A percentile compares a stretch with the other conserved stretches of the same genome.
phyloP scores from a whole-genome alignment of 2,113 vertebrate genomes.

The Pseudonaja textilis region DNA sequence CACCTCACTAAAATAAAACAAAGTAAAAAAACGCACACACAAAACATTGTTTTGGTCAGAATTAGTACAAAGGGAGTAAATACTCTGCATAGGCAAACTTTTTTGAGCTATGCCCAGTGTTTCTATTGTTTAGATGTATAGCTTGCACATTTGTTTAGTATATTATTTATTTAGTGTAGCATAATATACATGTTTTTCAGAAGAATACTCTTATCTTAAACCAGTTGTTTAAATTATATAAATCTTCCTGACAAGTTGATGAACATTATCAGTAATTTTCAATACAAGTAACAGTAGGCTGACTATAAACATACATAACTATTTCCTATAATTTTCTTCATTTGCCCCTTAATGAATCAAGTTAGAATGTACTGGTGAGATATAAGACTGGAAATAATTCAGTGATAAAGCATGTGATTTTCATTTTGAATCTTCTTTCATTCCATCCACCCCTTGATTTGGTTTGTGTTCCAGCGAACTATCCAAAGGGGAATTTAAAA shows the following conservation, averaged over 20 bases:
- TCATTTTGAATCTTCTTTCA: neutral
- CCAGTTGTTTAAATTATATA: neutral
- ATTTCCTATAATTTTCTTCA: neutral
- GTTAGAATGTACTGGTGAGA: neutral
- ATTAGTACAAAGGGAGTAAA: neutral
- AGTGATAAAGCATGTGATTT: neutral
- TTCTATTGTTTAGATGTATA: neutral
- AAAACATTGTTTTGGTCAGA: neutral
- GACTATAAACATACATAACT: neutral
- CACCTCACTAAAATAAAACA: neutral
- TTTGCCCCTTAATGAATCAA: neutral
- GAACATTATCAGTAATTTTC: neutral
- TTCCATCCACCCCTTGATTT: neutral
- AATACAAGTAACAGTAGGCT: neutral
- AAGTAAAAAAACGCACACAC: neutral
- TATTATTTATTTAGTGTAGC: neutral
- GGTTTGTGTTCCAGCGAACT: neutral
- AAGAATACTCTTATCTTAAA: neutral
- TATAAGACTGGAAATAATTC: neutral
- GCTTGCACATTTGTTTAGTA: neutral
- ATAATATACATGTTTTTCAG: neutral
- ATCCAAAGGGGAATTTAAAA: neutral
- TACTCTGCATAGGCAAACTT: neutral
- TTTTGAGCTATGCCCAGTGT: neutral
- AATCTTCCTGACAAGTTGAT: neutral